A percentile compares a stretch with the other conserved stretches of the same genome.
Evolutionary conservation across 1,140 invertebrate genomes (phyloP).

Genomic region (Listronotus bonariensis): DNA sequence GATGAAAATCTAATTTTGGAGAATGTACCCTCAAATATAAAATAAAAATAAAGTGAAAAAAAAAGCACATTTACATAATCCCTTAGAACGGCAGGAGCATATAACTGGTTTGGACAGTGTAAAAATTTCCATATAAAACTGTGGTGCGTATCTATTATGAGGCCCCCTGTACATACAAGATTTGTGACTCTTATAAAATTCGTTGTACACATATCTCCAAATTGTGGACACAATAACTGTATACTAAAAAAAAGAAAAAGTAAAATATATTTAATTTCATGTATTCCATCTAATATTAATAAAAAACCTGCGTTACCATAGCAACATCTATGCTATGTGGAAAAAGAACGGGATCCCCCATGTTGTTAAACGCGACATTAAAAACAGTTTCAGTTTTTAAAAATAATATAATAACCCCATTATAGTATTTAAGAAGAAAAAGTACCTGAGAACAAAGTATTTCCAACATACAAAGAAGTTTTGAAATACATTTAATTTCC

Average conservation of each 20-base stretch:
- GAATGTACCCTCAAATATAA: too few species aligned
- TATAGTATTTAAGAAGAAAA: too few species aligned
- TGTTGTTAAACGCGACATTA: too few species aligned
- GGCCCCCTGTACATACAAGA: slow-evolving; percentile 48
- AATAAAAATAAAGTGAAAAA: too few species aligned
- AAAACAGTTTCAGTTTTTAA: too few species aligned
- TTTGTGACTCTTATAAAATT: slow-evolving; percentile 38
- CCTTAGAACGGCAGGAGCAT: slow-evolving; percentile 40
- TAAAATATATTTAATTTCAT: too few species aligned
- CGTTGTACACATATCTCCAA: slow-evolving; percentile 48
- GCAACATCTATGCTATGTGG: too few species aligned
- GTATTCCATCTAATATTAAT: too few species aligned
- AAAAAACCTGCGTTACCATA: too few species aligned
- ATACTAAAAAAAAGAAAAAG: slow-evolving; percentile 40
- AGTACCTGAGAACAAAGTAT: slow-evolving; percentile 46
- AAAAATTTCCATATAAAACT: slow-evolving; percentile 43
- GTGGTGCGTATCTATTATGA: slow-evolving; percentile 43
- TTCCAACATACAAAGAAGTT: slow-evolving; percentile 45
- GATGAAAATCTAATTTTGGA: too few species aligned
- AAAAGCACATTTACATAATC: slow-evolving; percentile 42
- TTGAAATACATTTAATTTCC: slow-evolving; percentile 45
- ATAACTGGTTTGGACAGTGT: slow-evolving; percentile 41
- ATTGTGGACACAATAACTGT: slow-evolving; percentile 42
- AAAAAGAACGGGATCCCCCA: too few species aligned
- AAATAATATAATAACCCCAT: too few species aligned